Percentiles rank a stretch among this genome's conserved stretches.
These are phyloP conservation scores for Falco novaeseelandiae DNA, from an alignment of 2,797 vertebrate species.

Conservation along the genomic window DNA sequence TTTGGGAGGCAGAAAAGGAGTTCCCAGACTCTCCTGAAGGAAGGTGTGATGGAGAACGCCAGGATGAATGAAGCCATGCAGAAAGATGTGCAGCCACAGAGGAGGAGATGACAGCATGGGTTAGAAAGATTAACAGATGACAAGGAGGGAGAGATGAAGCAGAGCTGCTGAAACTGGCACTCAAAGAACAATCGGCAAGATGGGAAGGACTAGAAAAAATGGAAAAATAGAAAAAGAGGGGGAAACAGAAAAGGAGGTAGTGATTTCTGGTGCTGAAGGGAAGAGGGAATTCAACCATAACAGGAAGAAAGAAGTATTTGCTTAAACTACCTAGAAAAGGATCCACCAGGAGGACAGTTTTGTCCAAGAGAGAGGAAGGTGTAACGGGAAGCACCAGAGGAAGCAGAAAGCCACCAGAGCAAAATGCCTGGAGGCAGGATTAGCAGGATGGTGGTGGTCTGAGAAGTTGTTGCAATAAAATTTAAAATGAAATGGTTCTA, in stretches of 20 bases:
- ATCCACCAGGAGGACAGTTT: neutral
- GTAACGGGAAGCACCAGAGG: neutral
- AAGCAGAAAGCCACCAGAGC: neutral
- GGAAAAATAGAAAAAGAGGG: neutral
- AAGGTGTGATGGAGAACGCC: fast-evolving
- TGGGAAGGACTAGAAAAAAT: neutral
- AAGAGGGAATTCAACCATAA: neutral
- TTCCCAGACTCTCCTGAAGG: neutral
- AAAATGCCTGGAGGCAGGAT: neutral
- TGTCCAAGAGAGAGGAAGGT: neutral
- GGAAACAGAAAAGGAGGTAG: neutral
- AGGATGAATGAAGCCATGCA: neutral
- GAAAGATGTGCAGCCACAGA: neutral
- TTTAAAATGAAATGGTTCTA: neutral
- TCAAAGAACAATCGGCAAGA: neutral
- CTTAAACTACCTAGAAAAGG: neutral
- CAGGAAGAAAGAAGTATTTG: neutral
- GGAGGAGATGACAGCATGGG: neutral
- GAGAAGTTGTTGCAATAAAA: neutral
- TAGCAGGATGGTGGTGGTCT: neutral
- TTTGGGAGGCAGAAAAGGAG: neutral
- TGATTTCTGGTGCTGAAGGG: neutral
- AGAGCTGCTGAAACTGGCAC: neutral
- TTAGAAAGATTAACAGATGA: neutral
- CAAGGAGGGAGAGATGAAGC: neutral